phyloP scores from a whole-genome alignment of 2,797 vertebrate species.

The Meriones psammophilus region DNA sequence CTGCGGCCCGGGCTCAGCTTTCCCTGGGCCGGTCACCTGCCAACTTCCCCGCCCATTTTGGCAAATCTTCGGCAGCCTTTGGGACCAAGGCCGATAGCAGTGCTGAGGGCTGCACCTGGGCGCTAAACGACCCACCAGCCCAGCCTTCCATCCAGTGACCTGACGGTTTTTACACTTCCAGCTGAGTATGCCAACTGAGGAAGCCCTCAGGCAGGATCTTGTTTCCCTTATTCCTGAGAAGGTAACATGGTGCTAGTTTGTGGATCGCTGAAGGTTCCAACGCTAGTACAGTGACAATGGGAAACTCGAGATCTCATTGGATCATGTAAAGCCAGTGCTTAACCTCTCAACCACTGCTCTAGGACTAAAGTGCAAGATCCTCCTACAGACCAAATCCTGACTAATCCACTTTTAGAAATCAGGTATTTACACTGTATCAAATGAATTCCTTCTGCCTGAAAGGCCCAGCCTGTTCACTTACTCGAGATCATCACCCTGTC shows the following conservation, averaged over 20 bases:
- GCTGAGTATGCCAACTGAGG: not conserved
- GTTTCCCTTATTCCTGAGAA: not conserved
- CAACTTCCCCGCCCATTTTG: conserved; percentile 13
- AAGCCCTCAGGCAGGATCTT: not conserved
- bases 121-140: no score
- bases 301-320: not conserved
- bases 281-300: not conserved
- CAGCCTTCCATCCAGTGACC: not conserved
- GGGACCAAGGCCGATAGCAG: not conserved
- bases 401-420: not conserved
- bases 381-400: not conserved
- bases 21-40: conserved; percentile 4
- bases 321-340: not conserved
- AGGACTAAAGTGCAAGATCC: not conserved
- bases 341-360: not conserved
- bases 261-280: not conserved
- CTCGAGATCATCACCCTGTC: not conserved
- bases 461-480: not conserved
- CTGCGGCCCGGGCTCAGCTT: conserved; percentile 70
- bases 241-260: not conserved
- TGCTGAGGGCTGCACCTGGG: not conserved
- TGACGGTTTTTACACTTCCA: not conserved
- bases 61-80: not conserved
- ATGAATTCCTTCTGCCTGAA: not conserved
- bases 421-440: not conserved